Conservation (phyloP, 2,888 invertebrate genomes). For the Mesorhabditis belari region DNA sequence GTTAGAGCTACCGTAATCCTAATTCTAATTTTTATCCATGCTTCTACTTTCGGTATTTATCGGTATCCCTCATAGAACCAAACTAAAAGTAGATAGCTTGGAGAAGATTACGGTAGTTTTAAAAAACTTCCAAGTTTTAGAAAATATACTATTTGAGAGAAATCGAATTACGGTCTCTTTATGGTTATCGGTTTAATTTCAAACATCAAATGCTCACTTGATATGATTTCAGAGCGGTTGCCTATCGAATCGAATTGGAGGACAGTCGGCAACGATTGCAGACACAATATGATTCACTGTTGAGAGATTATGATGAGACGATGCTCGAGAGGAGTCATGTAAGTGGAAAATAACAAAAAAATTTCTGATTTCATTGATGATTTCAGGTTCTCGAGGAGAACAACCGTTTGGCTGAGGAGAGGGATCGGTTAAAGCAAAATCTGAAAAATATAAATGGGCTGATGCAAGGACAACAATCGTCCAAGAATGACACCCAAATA, state of each 20-base stretch:
- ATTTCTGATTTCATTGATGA: background rate
- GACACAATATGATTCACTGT: slow-evolving; percentile 23
- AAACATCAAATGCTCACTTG: no score
- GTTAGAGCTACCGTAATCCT: no score
- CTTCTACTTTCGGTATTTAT: no score
- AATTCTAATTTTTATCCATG: no score
- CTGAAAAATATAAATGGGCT: slow-evolving; percentile 8
- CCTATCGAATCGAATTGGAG: slow-evolving; percentile 30
- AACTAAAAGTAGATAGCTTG: no score
- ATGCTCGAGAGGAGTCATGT: slow-evolving; percentile 31
- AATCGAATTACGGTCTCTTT: background rate
- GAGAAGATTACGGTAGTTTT: background rate
- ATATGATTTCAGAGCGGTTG: slow-evolving; percentile 23
- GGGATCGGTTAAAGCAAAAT: slow-evolving; percentile 16
- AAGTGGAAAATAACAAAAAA: no score
- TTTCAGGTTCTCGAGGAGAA: slow-evolving; percentile 10
- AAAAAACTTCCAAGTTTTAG: no score
- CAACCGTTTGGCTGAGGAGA: slow-evolving; percentile 26
- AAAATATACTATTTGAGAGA: slow-evolving; percentile 6
- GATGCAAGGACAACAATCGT: background rate
- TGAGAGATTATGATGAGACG: slow-evolving; percentile 38
- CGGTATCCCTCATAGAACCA: no score
- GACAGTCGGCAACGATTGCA: slow-evolving; percentile 21
- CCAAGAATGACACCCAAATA: slow-evolving; percentile 14
- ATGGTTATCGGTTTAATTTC: no score